Evolutionary conservation across 2,888 invertebrate species (phyloP), one percentile per base, ranked within the genome.

Genomic region (Aspidiotus destructor): DNA sequence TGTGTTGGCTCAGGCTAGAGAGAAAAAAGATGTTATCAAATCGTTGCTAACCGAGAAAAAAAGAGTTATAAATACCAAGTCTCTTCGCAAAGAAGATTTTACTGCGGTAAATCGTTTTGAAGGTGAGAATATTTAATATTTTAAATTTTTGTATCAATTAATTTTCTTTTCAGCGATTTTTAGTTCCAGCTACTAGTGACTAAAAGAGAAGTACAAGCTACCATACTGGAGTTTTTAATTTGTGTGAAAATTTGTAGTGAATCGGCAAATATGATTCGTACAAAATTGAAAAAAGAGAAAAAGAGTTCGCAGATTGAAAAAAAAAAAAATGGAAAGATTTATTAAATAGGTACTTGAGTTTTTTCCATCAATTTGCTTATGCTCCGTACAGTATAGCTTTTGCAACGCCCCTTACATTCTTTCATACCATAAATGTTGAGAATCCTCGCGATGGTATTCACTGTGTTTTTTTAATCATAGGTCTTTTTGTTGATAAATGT

Each of bases 81-180:
- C 84, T 62, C 87, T 85, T 76, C 84, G 84, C 41, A 85, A 88
- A 73, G 91, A 92, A 74, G 92, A 92, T 77, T 92, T 86, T 76
- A 83, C 84, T 61, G 84, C 86, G 1, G 89, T 95, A 16, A 92
- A 88, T 76, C 83, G 97, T 72, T 97, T 96, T 78, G 94, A 94
- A 77, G 91, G 90, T 82, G 75, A 77, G 80, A 28, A 28, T 28
- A 28, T 28, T 28, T 28, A 5, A 28, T 28, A 3, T 28, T 28
- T 28, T 7, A 55, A 55, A 15, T 15, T 15, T 52, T 52, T 52
- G n/a, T 52, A 3, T 5, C n/a, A 52, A n/a, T 2, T 55, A 2
- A 55, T n/a, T 28, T 17, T 28, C 7, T 58, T 6, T 58, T 58
- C 40, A n/a, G n/a, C n/a, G n/a, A n/a, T n/a, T n/a, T n/a, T n/a